Conservation (phyloP, 2,113 vertebrate species). For the Prunella himalayana region DNA sequence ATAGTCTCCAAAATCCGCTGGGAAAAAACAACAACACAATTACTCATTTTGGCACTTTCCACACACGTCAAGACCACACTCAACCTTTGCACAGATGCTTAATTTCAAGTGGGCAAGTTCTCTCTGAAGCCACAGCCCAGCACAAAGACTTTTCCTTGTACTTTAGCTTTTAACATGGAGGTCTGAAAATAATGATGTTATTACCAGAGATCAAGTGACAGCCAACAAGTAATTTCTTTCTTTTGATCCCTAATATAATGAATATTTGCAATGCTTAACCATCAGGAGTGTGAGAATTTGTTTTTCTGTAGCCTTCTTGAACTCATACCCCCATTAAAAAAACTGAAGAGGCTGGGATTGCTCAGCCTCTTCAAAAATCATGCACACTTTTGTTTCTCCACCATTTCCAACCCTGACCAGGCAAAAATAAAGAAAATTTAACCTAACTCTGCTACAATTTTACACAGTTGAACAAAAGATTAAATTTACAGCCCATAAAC, state of each 20-base stretch:
- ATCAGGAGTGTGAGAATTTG: background rate
- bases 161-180: background rate
- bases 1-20: constrained; percentile 95
- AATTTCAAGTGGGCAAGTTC: background rate
- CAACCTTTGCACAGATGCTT: constrained; percentile 5
- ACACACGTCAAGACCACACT: background rate
- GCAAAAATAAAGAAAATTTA: background rate
- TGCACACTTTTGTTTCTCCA: background rate
- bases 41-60: constrained; percentile 30
- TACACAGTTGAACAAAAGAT: background rate
- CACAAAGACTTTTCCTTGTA: constrained; percentile 6
- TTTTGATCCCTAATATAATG: constrained; percentile 18
- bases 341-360: background rate
- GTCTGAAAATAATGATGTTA: constrained; percentile 11
- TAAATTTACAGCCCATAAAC: background rate
- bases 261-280: background rate
- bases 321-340: background rate
- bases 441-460: background rate
- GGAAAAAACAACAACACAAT: constrained; percentile 40
- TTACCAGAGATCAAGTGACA: constrained; percentile 11
- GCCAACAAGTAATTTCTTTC: background rate
- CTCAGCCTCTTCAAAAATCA: background rate
- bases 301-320: background rate
- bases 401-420: background rate
- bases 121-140: background rate